Base-by-base conservation (phyloP, 2,113 vertebrate genomes). In the Numida meleagris region DNA sequence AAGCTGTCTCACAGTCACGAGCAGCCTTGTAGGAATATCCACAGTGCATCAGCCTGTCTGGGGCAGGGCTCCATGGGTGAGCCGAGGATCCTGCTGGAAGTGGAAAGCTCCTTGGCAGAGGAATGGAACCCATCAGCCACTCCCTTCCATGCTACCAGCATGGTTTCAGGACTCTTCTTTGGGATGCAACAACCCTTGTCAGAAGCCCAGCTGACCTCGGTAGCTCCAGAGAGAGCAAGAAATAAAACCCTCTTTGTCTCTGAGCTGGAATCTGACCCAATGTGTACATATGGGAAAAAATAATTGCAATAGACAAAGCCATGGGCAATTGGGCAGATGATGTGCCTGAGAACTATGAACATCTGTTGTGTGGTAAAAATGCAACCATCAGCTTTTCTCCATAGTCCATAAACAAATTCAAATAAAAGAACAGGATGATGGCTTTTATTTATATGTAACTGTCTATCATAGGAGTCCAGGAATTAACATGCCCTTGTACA, bases 271-370 rank as follows among this genome's bases (percentile, higher is more conserved):
- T 67, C 59, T 0, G 0, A 93, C 91, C 82, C 79, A 82, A 6
- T 33, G n/a, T 57, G 78, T 93, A 88, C 94, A 91, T 95, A 97
- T 67, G 89, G 91, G 75, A 89, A 95, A 93, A 93, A 93, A 86
- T 78, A 91, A 93, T 75, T 88, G 87, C 72, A 93, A 85, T 83
- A 94, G 91, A 96, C 80, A 95, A 93, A 96, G 87, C 91, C 91
- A 95, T 91, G 93, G 96, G 82, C 94, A 93, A 93, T 93, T 95
- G 96, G 93, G 75, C 89, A 95, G 93, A 97, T 88, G 94, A 97
- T 88, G 72, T 94, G 91, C 88, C 79, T 86, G 79, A 89, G 94
- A 94, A 93, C 89, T 83, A 89, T 43, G 79, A 96, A 95, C 96
- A 94, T 91, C 94, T 95, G 94, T 40, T 95, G 91, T 91, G 59